Evolutionary conservation across 2,113 vertebrate genomes (phyloP).

Genomic region (Perca schrenkii): DNA sequence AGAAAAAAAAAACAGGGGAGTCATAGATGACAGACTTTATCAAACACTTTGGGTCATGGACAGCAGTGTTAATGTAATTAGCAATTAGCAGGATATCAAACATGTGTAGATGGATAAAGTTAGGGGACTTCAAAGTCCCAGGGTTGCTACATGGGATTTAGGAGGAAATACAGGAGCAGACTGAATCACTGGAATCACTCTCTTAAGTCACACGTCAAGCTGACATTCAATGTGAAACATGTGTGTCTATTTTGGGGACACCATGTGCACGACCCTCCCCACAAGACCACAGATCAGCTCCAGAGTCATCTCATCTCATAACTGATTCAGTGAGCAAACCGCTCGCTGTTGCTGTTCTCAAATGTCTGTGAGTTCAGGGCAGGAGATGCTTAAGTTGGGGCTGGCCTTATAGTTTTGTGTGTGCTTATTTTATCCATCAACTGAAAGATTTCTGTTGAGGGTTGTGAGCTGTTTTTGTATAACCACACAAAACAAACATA

Average conservation of each 20-base stretch:
- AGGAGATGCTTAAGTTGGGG: conserved; percentile 15
- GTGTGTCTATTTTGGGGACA: conserved; percentile 65
- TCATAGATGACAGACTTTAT: background rate
- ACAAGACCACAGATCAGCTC: conserved; percentile 33
- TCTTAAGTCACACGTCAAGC: conserved; percentile 10
- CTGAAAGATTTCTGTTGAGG: background rate
- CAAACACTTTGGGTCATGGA: background rate
- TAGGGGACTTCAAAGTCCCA: conserved; percentile 6
- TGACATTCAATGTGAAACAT: conserved; percentile 30
- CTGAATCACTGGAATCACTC: conserved; percentile 4
- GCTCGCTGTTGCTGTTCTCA: conserved; percentile 3
- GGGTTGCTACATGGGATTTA: conserved; percentile 1
- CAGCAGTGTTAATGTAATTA: conserved; percentile 18
- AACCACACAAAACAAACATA: background rate
- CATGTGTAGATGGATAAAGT: background rate
- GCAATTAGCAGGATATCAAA: conserved; percentile 18
- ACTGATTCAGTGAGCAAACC: conserved; percentile 26
- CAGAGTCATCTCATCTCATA: conserved; percentile 25
- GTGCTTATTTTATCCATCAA: background rate
- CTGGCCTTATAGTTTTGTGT: background rate
- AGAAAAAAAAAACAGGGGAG: background rate
- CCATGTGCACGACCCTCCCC: conserved; percentile 48
- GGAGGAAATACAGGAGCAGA: conserved; percentile 14
- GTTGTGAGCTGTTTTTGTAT: background rate
- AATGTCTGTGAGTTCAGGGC: conserved; percentile 29